These are phyloP conservation scores for Orthosia gracilis DNA, from an alignment of 2,888 invertebrate species.

Conservation along the genomic window DNA sequence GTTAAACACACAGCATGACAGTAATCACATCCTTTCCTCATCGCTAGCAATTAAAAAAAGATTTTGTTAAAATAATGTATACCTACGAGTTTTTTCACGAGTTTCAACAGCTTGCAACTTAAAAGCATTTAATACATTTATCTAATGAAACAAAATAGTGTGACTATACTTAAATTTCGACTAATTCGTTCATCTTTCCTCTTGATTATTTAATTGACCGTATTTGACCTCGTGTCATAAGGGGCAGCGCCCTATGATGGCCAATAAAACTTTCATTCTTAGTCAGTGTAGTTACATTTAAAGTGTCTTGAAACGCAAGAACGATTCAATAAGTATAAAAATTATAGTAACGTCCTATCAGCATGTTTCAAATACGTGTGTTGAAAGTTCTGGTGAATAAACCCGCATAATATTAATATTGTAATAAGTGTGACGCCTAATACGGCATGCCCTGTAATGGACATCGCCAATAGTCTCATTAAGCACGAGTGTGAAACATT, in stretches of 20 bases:
- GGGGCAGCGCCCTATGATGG: conserved; percentile 81
- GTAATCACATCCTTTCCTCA: background rate
- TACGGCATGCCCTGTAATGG: conserved; percentile 31
- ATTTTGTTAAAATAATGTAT: background rate
- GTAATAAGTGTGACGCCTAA: conserved; percentile 42
- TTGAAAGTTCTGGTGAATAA: conserved; percentile 55
- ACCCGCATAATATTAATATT: conserved; percentile 52
- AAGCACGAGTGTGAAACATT: conserved; percentile 35
- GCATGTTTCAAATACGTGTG: conserved; percentile 7
- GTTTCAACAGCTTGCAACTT: background rate
- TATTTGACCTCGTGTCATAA: conserved; percentile 77
- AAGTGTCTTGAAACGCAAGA: conserved; percentile 9
- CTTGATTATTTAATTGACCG: conserved; percentile 85
- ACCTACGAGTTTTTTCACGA: conserved; percentile 35
- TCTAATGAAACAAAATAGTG: conserved; percentile 36
- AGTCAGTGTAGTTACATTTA: conserved; percentile 19
- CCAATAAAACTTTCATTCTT: conserved; percentile 72
- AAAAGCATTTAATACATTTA: background rate
- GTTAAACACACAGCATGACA: conserved; percentile 32
- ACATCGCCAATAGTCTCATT: conserved; percentile 54
- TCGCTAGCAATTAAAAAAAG: background rate
- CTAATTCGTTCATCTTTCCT: conserved; percentile 38
- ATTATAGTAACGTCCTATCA: background rate
- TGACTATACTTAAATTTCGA: conserved; percentile 25
- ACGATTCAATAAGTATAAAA: conserved; percentile 7